phyloP scores from a whole-genome alignment of 2,113 vertebrate genomes.

The Colius striatus region DNA sequence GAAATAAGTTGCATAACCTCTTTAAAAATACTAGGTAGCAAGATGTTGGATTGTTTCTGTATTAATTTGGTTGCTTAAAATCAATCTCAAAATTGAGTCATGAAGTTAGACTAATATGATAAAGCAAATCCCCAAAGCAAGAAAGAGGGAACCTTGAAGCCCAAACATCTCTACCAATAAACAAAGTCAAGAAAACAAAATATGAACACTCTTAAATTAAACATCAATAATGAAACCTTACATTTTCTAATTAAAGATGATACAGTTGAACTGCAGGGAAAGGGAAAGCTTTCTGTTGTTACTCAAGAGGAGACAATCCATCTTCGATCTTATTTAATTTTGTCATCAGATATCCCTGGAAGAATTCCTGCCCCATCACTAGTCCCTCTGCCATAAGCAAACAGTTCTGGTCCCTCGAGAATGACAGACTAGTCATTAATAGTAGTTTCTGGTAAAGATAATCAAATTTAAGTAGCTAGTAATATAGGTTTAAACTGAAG shows the following conservation, averaged over 20 bases:
- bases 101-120: background rate
- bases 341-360: background rate
- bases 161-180: background rate
- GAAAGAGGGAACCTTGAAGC: background rate
- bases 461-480: background rate
- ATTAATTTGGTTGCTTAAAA: background rate
- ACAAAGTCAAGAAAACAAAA: background rate
- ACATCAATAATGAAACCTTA: background rate
- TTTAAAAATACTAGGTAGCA: background rate
- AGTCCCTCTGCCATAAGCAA: background rate
- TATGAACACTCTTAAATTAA: background rate
- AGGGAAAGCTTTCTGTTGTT: background rate
- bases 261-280: background rate
- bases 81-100: background rate
- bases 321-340: background rate
- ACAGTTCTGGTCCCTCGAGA: background rate
- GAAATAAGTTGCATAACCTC: background rate
- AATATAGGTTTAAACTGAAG: background rate
- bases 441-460: background rate
- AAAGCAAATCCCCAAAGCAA: background rate
- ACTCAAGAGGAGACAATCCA: background rate
- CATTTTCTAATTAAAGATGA: background rate
- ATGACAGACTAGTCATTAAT: background rate
- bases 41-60: background rate
- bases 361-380: background rate